Evolutionary conservation across 2,113 vertebrate species (phyloP).

Genomic region (Chamaetylas fuelleborni): DNA sequence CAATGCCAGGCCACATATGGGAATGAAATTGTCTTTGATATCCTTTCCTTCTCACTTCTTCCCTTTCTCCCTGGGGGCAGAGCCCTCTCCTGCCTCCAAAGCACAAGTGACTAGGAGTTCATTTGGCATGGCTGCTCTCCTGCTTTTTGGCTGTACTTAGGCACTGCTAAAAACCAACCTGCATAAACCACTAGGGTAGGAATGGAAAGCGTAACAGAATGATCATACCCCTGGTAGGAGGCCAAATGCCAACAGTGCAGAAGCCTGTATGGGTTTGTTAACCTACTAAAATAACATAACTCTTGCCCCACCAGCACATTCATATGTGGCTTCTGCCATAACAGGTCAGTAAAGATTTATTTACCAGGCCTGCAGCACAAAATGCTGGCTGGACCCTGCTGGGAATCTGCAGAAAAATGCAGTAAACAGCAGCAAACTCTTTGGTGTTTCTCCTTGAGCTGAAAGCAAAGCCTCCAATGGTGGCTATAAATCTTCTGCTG

Average conservation of each 20-base stretch:
- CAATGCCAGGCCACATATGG: background rate
- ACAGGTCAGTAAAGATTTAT: conserved; percentile 32
- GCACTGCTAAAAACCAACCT: background rate
- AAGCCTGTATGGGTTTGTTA: background rate
- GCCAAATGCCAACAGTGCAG: conserved; percentile 3
- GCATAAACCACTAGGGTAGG: background rate
- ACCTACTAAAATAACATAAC: background rate
- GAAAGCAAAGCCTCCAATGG: background rate
- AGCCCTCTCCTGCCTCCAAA: background rate
- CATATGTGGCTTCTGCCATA: background rate
- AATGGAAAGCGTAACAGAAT: background rate
- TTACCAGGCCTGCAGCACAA: background rate
- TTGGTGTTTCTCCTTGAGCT: background rate
- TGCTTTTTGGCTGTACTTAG: background rate
- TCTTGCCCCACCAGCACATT: background rate
- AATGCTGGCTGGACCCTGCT: background rate
- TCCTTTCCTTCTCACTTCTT: background rate
- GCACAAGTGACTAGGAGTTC: background rate
- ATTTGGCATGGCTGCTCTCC: background rate
- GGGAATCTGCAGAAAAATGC: background rate
- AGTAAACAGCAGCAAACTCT: background rate
- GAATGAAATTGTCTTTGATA: background rate
- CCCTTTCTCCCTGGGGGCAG: background rate
- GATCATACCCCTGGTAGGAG: background rate
- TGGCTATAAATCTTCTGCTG: conserved; percentile 28